Conservation (phyloP, 2,888 invertebrate genomes). For the Mesorhabditis belari region DNA sequence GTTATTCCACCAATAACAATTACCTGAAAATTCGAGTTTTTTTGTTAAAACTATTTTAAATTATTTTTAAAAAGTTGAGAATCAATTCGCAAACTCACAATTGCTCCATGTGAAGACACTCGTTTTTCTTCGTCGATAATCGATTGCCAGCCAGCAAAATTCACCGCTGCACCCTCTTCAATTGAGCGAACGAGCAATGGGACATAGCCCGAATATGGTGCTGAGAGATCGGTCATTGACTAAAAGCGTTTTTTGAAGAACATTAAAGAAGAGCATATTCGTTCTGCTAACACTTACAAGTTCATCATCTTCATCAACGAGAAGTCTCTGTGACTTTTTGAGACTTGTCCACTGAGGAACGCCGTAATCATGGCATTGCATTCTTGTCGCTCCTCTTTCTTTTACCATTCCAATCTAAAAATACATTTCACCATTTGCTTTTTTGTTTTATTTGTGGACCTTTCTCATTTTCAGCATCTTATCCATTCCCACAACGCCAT, state of each 20-base stretch:
- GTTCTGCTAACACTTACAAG: background rate
- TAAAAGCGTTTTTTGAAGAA: conserved; percentile 41
- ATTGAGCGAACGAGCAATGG: conserved; percentile 78
- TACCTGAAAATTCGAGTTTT: background rate
- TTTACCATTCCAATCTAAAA: conserved; percentile 34
- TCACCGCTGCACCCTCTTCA: conserved; percentile 54
- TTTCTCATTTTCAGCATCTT: conserved; percentile 46
- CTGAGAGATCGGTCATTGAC: conserved; percentile 78
- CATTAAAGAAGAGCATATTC: too few species aligned
- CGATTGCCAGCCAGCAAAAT: background rate
- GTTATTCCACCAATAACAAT: conserved; percentile 94
- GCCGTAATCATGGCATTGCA: background rate
- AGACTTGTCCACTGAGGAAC: background rate
- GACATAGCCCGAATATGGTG: conserved; percentile 83
- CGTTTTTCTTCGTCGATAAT: background rate
- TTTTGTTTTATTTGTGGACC: conserved; percentile 8
- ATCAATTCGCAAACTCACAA: background rate
- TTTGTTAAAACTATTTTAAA: background rate
- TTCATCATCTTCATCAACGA: background rate
- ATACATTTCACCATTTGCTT: background rate
- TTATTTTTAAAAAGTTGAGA: background rate
- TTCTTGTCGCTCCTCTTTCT: conserved; percentile 19
- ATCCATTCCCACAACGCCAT: conserved; percentile 39
- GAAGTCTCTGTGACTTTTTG: background rate
- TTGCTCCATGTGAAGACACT: background rate